phyloP scores from a whole-genome alignment of 2,113 vertebrate species.

The Mormyrus iriodes region DNA sequence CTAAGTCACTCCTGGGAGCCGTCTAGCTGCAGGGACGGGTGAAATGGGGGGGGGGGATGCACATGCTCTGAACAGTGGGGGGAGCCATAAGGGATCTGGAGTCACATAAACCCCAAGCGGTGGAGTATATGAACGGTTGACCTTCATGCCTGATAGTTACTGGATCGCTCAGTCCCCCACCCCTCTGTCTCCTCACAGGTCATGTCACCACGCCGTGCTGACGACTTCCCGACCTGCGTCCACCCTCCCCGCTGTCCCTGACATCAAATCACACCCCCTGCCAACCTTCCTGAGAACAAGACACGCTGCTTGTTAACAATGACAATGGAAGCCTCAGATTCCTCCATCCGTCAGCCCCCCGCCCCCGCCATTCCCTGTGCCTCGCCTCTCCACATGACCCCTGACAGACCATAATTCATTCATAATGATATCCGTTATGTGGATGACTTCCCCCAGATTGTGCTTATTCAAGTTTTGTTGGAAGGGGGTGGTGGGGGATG shows the following conservation, averaged over 20 bases:
- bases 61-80: neutral
- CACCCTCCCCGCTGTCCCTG: neutral
- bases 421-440: slow-evolving; percentile 11
- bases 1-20: neutral
- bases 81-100: neutral
- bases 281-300: neutral
- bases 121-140: neutral
- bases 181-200: neutral
- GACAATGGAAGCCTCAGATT: neutral
- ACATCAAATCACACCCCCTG: neutral
- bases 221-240: neutral
- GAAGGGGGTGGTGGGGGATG: neutral
- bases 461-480: slow-evolving; percentile 2
- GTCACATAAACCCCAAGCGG: neutral
- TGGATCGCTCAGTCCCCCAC: neutral
- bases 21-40: neutral
- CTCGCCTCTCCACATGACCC: neutral
- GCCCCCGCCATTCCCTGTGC: neutral
- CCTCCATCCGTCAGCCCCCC: neutral
- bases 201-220: neutral
- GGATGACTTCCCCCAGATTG: slow-evolving; percentile 2
- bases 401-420: slow-evolving; percentile 16
- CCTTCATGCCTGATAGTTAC: neutral
- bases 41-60: neutral
- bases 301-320: neutral